These are phyloP conservation scores for Drosophila greeni DNA, from an alignment of 2,888 invertebrate species.

Conservation along the genomic window DNA sequence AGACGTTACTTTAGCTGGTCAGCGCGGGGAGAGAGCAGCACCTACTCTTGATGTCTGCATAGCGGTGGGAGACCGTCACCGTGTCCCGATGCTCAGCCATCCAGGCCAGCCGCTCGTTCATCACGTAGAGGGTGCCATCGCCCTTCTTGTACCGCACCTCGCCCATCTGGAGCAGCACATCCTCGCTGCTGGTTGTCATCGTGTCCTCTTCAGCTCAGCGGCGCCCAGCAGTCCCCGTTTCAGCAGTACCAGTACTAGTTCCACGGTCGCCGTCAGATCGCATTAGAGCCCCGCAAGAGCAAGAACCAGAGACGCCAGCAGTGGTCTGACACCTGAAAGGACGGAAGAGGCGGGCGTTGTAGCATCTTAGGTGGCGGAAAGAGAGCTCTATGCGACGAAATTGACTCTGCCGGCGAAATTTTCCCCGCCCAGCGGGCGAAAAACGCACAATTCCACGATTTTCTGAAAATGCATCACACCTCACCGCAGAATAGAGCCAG, in stretches of 20 bases:
- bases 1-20: not conserved
- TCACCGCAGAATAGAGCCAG: constrained; percentile 34
- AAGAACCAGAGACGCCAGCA: constrained; percentile 20
- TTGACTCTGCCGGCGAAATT: constrained; percentile 3
- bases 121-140: constrained; percentile 94
- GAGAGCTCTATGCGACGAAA: not conserved
- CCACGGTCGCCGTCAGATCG: constrained; percentile 24
- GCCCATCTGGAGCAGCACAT: constrained; percentile 94
- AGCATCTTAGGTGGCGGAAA: constrained; percentile 15
- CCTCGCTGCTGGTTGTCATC: constrained; percentile 95
- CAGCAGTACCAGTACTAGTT: constrained; percentile 15
- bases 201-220: constrained; percentile 27
- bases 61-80: constrained; percentile 94
- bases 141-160: constrained; percentile 97
- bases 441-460: constrained; percentile 12
- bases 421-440: constrained; percentile 1
- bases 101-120: constrained; percentile 97
- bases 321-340: constrained; percentile 25
- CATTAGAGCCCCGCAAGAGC: constrained; percentile 18
- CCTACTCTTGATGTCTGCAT: constrained; percentile 97
- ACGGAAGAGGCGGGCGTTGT: constrained; percentile 20
- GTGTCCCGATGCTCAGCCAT: constrained; percentile 95
- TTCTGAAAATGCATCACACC: constrained; percentile 53
- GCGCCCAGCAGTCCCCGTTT: constrained; percentile 17
- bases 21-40: not conserved